Evolutionary conservation across 2,797 vertebrate genomes (phyloP), one percentile per base, ranked within the genome.

Genomic region (Meda fulgida): DNA sequence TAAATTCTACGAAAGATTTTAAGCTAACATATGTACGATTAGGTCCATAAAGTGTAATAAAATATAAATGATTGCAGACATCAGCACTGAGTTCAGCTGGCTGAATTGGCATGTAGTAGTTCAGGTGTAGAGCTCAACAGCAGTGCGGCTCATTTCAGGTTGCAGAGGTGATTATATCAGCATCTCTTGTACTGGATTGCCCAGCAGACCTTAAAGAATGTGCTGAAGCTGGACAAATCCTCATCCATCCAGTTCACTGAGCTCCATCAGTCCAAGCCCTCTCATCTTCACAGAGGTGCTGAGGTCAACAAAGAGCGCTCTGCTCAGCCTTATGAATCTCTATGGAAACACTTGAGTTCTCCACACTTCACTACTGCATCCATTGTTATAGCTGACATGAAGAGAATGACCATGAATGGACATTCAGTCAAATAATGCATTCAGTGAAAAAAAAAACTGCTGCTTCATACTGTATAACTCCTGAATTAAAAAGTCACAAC

Each of bases 121-220:
- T 67, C 46, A 83, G 60, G 18, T 83, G 46, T 67, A 23, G 46
- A 31, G 36, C 34, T 29, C 14, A 75, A 9, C 40, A 34, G 36
- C 19, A 38, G 11, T 63, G 23, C 16, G 2, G 16, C 36, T n/a
- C 7, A 85, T 43, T 48, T 80, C 43, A 63, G 14, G 53, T 80
- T 51, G 38, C 21, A 85, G 76, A 58, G 72, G 51, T 69, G 78
- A 53, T 84, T 60, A 84, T 53, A 60, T 80, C 60, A 72, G 48
- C 4, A 53, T 66, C 65, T 77, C 21, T 76, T 83, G 48, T 53
- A 66, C 58, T 26, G 69, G 71, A 87, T 86, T 88, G 83, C 60
- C 84, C 87, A 88, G 79, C 86, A 90, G 89, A 89, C 86, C 83
- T 86, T 84, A 86, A 89, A 85, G 67, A 86, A 87, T 88, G 87